Conservation (phyloP, 2,888 invertebrate species). For the Orthosia incerta region DNA sequence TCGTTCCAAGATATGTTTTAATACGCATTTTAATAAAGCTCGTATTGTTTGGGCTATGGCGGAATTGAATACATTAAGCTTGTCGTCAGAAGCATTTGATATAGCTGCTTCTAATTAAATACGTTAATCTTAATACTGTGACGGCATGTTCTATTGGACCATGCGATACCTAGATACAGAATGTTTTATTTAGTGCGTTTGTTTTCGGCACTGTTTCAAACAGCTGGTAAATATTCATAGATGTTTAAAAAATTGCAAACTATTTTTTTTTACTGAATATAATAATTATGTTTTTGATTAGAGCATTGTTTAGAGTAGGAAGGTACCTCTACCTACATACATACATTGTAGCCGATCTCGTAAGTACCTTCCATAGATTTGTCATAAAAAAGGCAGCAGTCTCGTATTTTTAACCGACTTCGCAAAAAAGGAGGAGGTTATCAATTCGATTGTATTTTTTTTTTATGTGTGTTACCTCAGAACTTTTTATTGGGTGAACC, state of each 20-base stretch:
- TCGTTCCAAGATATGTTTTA: conserved; percentile 85
- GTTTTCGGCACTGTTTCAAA: not conserved
- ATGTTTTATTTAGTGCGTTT: not conserved
- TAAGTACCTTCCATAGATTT: not conserved
- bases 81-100: conserved; percentile 72
- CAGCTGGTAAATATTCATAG: not conserved
- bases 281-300: conserved; percentile 7
- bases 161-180: not conserved
- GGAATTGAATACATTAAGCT: conserved; percentile 81
- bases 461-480: no score
- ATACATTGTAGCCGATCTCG: not conserved
- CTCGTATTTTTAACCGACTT: no score
- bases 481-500: no score
- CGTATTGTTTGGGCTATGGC: conserved; percentile 83
- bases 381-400: not conserved
- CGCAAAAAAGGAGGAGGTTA: no score
- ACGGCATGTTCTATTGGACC: conserved; percentile 10
- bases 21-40: conserved; percentile 88
- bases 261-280: not conserved
- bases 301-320: no score
- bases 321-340: not conserved
- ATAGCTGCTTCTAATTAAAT: conserved; percentile 50
- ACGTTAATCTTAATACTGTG: conserved; percentile 35
- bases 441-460: no score
- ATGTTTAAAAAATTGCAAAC: not conserved